Base-by-base conservation (phyloP, 2,797 vertebrate species). In the Bovichtus variegatus region DNA sequence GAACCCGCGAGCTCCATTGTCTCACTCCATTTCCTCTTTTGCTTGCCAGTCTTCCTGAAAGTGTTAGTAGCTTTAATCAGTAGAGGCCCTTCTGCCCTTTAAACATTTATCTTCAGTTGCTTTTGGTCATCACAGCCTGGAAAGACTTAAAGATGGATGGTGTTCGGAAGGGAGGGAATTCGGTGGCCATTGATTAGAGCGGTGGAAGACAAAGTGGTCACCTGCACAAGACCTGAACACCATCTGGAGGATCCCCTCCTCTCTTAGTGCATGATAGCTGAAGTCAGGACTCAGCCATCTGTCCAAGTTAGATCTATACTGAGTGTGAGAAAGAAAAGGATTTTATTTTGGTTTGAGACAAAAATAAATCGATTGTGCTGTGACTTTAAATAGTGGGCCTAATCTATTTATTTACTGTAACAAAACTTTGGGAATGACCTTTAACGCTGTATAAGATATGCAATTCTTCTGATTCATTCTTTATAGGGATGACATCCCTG, bases 1-100 rank as follows among this genome's bases (percentile, higher is more conserved):
- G 91, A 93, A 91, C 90, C 84, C 18, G 19, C 76, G 9, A 78
- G 80, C 89, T 91, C 80, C 75, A 82, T 78, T 90, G 88, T 93
- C 92, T 92, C 91, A 91, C 89, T 91, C 92, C 83, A 91, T 94
- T 94, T 91, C 87, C 91, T 84, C 86, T 80, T 91, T 83, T 77
- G 78, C 82, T 88, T 66, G 65, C 85, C 83, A 80, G 73, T 75
- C 80, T 89, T 86, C 83, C 88, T 90, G 79, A 74, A 89, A 93
- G 90, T 81, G 29, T 87, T 76, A 74, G 53, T 66, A 83, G 72
- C 88, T 90, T 89, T 94, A 91, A 94, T 93, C 89, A 92, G 76
- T 18, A 64, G 75, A 86, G 83, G 78, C 81, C 64, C 84, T 69
- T 62, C 81, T 82, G 81, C 76, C 87, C 79, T 76, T 81, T 87